Evolutionary conservation across 2,113 vertebrate species (phyloP).

Genomic region (Lathamus discolor): DNA sequence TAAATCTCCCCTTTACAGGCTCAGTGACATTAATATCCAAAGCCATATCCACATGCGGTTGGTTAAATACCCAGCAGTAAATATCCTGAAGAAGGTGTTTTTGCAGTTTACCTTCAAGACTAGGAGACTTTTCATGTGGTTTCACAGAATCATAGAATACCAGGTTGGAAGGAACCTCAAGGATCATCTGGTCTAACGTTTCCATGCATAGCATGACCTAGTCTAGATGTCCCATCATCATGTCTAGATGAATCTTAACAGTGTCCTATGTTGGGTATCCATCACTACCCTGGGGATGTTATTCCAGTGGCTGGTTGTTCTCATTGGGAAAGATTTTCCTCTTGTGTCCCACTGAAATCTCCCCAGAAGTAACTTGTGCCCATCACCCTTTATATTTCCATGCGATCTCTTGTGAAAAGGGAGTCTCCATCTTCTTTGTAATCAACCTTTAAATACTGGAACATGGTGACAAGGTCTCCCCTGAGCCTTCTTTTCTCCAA

Average conservation of each 20-base stretch:
- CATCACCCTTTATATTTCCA: background rate
- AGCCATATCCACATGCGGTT: background rate
- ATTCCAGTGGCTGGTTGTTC: background rate
- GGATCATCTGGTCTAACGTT: background rate
- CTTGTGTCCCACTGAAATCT: background rate
- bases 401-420: background rate
- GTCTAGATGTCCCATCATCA: background rate
- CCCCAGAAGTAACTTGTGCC: background rate
- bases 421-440: background rate
- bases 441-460: background rate
- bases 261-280: background rate
- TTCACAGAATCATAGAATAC: background rate
- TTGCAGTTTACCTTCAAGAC: background rate
- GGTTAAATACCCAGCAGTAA: background rate
- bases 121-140: background rate
- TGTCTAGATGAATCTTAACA: background rate
- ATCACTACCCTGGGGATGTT: background rate
- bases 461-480: background rate
- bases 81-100: background rate
- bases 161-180: background rate
- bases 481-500: background rate
- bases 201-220: background rate
- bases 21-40: background rate
- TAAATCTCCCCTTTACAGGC: background rate
- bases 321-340: background rate